Evolutionary conservation across 2,888 invertebrate genomes (phyloP).

Genomic region (Calliphora vomitoria): DNA sequence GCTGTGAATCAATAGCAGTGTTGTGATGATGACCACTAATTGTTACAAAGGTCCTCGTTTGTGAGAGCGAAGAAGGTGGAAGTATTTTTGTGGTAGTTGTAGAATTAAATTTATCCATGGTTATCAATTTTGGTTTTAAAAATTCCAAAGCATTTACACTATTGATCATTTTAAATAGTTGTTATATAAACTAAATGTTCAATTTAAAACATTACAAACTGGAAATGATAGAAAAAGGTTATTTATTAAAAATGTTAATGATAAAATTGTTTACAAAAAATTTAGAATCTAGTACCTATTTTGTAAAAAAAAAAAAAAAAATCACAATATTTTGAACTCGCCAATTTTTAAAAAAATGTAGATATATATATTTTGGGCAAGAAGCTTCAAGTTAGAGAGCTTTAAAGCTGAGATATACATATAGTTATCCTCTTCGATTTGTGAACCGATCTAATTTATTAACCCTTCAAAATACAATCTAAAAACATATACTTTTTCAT

Average conservation of each 20-base stretch:
- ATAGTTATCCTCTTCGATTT: too few species aligned
- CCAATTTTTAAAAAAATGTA: too few species aligned
- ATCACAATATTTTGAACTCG: too few species aligned
- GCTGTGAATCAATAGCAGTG: constrained; percentile 22
- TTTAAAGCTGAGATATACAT: too few species aligned
- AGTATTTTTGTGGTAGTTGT: constrained; percentile 72
- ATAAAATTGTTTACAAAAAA: too few species aligned
- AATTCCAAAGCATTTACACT: constrained; percentile 75
- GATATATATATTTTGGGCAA: too few species aligned
- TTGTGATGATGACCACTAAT: constrained; percentile 45
- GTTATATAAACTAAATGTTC: constrained; percentile 31
- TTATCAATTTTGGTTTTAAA: constrained; percentile 67
- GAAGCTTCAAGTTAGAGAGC: too few species aligned
- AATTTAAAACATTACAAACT: constrained; percentile 69
- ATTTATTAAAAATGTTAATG: neutral
- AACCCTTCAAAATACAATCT: too few species aligned
- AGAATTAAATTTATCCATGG: constrained; percentile 72
- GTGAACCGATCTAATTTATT: too few species aligned
- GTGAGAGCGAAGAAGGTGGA: constrained; percentile 53
- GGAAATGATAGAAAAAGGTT: constrained; percentile 37
- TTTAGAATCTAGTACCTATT: too few species aligned
- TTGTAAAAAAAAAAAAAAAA: too few species aligned
- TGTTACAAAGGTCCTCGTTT: constrained; percentile 52
- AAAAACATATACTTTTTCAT: too few species aligned
- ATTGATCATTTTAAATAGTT: constrained; percentile 73